Evolutionary conservation across 2,888 invertebrate genomes (phyloP).

Genomic region (Limnephilus marmoratus): DNA sequence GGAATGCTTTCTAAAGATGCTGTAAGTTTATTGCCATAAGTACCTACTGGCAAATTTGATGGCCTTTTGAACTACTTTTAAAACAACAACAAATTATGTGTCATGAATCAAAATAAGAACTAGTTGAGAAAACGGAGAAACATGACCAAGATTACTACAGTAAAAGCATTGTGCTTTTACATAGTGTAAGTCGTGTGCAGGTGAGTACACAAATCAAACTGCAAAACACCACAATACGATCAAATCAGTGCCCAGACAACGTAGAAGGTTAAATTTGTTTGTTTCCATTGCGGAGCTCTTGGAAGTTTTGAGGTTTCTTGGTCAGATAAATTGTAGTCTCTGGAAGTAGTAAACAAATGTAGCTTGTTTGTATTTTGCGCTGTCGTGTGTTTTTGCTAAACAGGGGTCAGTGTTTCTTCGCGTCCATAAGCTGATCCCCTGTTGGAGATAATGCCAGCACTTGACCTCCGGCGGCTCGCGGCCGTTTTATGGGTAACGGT

Average conservation of each 20-base stretch:
- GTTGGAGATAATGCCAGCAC: conserved; percentile 37
- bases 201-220: background rate
- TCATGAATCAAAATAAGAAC: background rate
- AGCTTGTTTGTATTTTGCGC: background rate
- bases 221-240: background rate
- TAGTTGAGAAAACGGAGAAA: background rate
- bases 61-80: conserved; percentile 2
- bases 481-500: conserved; percentile 57
- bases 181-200: background rate
- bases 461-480: conserved; percentile 50
- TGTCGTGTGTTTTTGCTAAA: conserved; percentile 70
- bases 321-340: background rate
- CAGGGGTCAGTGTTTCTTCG: conserved; percentile 70
- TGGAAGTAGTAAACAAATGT: background rate
- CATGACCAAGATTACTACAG: background rate
- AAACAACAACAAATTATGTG: background rate
- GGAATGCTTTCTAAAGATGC: background rate
- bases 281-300: background rate
- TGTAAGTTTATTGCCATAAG: background rate
- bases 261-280: background rate
- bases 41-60: background rate
- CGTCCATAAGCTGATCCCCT: conserved; percentile 47
- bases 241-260: background rate
- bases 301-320: background rate
- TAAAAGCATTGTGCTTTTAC: background rate